phyloP scores from a whole-genome alignment of 2,888 invertebrate genomes.

The Clitarchus hookeri region DNA sequence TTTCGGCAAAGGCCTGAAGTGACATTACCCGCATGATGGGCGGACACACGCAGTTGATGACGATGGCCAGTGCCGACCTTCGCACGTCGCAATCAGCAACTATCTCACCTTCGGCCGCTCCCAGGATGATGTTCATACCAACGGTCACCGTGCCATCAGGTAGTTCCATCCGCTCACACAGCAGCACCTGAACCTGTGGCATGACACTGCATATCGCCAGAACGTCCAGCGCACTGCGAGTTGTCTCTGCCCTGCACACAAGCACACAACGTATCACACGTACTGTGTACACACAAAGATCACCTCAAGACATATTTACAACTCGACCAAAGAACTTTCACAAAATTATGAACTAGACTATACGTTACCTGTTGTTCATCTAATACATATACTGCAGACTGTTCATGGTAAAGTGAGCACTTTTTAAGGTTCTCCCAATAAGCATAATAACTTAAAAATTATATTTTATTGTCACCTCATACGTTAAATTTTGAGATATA shows the following conservation, averaged over 20 bases:
- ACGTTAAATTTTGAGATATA: no score
- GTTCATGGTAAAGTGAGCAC: no score
- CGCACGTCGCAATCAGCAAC: constrained; percentile 91
- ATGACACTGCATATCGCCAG: constrained; percentile 88
- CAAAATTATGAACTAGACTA: no score
- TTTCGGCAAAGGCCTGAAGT: neutral
- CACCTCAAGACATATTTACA: no score
- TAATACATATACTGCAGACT: no score
- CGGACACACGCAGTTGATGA: constrained; percentile 94
- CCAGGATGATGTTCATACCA: constrained; percentile 79
- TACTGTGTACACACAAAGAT: no score
- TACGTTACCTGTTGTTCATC: no score
- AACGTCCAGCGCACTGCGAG: constrained; percentile 82
- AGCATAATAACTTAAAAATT: no score
- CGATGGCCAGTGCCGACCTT: constrained; percentile 84
- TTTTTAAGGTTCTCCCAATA: no score
- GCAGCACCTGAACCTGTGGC: constrained; percentile 72
- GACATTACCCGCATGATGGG: constrained; percentile 75
- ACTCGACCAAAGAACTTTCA: no score
- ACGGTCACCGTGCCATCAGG: constrained; percentile 78
- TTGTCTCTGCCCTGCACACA: constrained; percentile 75
- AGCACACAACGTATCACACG: no score
- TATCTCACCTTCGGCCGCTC: constrained; percentile 89
- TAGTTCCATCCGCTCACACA: constrained; percentile 77
- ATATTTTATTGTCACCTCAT: no score